Evolutionary conservation across 1,140 invertebrate species (phyloP).

Genomic region (Bombus impatiens): DNA sequence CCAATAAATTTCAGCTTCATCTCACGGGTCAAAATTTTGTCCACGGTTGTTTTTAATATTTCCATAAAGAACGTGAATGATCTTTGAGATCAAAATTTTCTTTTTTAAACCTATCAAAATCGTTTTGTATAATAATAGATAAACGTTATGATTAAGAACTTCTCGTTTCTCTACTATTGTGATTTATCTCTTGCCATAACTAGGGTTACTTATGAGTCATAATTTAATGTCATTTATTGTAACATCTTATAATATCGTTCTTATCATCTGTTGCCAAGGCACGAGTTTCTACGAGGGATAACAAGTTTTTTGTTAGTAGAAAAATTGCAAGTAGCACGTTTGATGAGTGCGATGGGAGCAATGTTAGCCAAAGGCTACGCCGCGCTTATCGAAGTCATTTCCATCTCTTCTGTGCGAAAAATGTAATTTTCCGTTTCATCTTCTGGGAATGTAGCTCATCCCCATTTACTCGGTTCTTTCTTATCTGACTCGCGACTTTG

Average conservation of each 20-base stretch:
- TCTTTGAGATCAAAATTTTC: no score
- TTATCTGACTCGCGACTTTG: conserved; percentile 6
- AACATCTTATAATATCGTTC: neutral
- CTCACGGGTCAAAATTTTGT: no score
- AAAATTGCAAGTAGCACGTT: neutral
- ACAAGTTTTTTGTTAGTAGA: neutral
- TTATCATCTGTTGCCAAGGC: neutral
- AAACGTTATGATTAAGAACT: no score
- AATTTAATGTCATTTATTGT: no score
- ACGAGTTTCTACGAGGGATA: neutral
- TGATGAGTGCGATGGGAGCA: neutral
- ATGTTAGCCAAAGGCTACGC: neutral
- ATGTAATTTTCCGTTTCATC: conserved; percentile 36
- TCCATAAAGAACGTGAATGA: no score
- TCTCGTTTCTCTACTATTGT: no score
- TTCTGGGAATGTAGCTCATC: neutral
- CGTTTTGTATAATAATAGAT: no score
- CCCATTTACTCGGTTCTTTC: neutral
- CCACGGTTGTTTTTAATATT: no score
- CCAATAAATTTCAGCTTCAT: no score
- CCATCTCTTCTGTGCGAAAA: conserved; percentile 20
- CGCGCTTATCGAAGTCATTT: conserved; percentile 9
- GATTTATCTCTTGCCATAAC: no score
- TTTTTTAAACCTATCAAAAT: no score
- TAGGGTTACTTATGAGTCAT: no score